These are phyloP conservation scores for Philhelius pedissequus DNA, from an alignment of 2,888 invertebrate species.

Conservation along the genomic window DNA sequence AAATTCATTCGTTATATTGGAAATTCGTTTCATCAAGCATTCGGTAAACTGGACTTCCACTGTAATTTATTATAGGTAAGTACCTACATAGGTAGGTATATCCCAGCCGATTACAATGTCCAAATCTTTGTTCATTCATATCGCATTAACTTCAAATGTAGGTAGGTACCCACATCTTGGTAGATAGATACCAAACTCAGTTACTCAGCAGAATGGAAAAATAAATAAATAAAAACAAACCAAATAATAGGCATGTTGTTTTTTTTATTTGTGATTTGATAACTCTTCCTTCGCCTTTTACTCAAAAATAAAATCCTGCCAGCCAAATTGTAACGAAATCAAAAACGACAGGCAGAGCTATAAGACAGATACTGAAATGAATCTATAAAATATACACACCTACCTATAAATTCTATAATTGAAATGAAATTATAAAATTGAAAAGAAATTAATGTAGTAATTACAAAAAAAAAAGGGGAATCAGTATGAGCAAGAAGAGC, in stretches of 20 bases:
- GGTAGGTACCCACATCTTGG: not conserved
- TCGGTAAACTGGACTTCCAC: no score
- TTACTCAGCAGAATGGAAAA: not conserved
- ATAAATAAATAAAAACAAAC: constrained; percentile 24
- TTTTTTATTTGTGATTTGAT: not conserved
- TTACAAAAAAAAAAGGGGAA: constrained; percentile 1
- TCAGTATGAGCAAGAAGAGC: not conserved
- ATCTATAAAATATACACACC: not conserved
- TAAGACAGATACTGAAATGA: not conserved
- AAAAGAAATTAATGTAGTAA: constrained; percentile 49
- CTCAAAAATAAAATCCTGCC: not conserved
- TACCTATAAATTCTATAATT: constrained; percentile 48
- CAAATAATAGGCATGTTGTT: not conserved
- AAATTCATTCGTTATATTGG: no score
- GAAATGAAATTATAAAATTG: constrained; percentile 53
- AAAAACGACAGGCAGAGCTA: not conserved
- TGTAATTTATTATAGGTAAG: not conserved
- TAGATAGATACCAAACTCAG: no score
- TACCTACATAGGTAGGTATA: not conserved
- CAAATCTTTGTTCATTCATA: constrained; percentile 32
- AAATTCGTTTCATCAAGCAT: no score
- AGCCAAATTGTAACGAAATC: not conserved
- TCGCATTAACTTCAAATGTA: not conserved
- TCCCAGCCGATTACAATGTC: not conserved
- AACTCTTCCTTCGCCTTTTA: not conserved